Evolutionary conservation across 1,140 invertebrate genomes (phyloP), one percentile per base, ranked within the genome.

Genomic region (Pseudomyrmex cubaensis): DNA sequence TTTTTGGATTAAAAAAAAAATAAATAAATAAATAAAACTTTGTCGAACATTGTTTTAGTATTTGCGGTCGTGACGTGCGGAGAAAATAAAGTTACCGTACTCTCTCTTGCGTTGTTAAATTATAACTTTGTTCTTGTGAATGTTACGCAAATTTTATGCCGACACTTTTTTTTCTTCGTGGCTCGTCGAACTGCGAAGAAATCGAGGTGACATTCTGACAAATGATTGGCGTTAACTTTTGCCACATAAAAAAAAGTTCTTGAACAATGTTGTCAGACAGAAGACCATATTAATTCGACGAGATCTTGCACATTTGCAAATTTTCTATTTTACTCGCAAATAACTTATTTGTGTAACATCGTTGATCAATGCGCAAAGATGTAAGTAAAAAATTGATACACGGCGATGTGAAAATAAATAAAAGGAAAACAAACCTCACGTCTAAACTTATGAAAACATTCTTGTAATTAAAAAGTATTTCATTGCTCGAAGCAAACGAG

Each of bases 141-240:
- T 62, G 61, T n/a, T n/a, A 35, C 15, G 22, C 22, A 64, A 63
- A 76, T 76, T 54, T 63, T 54, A 76, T 76, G 22, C 44, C 13
- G 2, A 13, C 50, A 3, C 46, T 75, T 76, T 22, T 52, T 52
- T 64, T 48, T 54, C 12, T 0, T n/a, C n/a, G n/a, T n/a, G n/a
- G 3, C 59, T 64, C 59, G 25, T 2, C n/a, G 22, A 64, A 54
- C 22, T 54, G n/a, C 22, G 44, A 50, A 10, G 1, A 1, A 50
- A 59, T 46, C 8, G 62, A 48, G 44, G 25, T 13, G 56, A 75
- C 46, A 73, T 73, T 59, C n/a, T 59, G 44, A 62, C 48, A 76
- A 76, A 76, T 76, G 22, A 64, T 7, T 63, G n/a, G n/a, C 25
- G 61, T 75, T 75, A 63, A 64, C 61, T 64, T 76, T 64, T 35